Conservation (phyloP, 2,113 vertebrate species). For the Dissostichus mawsoni region DNA sequence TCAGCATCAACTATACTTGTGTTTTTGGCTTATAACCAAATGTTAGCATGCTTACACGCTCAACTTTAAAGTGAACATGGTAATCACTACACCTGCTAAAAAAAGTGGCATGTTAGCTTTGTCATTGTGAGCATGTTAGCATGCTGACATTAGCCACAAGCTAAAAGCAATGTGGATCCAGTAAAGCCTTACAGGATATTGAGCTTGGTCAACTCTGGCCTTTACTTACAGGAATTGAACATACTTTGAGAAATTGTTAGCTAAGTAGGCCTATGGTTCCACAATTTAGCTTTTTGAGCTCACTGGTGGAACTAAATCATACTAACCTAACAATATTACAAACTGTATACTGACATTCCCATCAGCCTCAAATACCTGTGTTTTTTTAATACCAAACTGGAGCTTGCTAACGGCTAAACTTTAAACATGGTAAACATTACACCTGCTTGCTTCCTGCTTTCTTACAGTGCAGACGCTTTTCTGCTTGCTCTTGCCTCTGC, state of each 20-base stretch:
- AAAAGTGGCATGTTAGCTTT: not conserved
- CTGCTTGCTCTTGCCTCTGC: too few relatives aligned
- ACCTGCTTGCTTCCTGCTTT: too few relatives aligned
- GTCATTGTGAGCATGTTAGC: not conserved
- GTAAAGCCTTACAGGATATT: not conserved
- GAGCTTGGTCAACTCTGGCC: constrained; percentile 7
- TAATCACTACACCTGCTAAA: not conserved
- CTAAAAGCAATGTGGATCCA: not conserved
- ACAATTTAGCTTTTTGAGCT: too few relatives aligned
- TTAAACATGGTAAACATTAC: too few relatives aligned
- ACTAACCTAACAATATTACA: too few relatives aligned
- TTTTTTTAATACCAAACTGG: too few relatives aligned
- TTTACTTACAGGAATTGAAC: not conserved
- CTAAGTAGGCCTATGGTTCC: too few relatives aligned
- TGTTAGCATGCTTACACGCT: not conserved
- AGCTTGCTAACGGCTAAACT: too few relatives aligned
- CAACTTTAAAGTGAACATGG: not conserved
- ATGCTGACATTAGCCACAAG: not conserved
- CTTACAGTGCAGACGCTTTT: too few relatives aligned
- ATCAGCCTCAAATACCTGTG: too few relatives aligned
- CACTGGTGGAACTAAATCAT: too few relatives aligned
- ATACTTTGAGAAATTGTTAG: not conserved
- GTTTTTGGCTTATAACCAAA: not conserved
- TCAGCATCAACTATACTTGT: not conserved
- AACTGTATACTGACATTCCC: too few relatives aligned